phyloP scores from a whole-genome alignment of 2,113 vertebrate genomes.

The Globicephala melas region DNA sequence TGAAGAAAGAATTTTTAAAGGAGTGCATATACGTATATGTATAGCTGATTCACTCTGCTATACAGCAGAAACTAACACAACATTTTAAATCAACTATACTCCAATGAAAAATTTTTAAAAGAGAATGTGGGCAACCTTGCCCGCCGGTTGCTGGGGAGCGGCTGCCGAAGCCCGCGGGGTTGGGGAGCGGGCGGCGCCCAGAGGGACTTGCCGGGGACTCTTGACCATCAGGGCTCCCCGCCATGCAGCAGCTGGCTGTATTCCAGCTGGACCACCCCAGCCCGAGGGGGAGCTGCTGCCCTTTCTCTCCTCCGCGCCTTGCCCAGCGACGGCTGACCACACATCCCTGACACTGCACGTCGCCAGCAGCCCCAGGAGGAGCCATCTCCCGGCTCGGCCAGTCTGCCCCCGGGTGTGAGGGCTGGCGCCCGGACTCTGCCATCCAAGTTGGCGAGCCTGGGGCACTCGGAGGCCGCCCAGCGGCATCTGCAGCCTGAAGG shows the following conservation, averaged over 20 bases:
- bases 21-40: neutral
- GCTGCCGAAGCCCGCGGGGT: neutral
- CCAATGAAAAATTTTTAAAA: neutral
- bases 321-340: neutral
- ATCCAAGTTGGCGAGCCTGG: conserved; percentile 77
- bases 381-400: accelerated
- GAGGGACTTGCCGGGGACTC: neutral
- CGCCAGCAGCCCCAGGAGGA: neutral
- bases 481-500: neutral
- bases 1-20: neutral
- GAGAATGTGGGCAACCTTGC: neutral
- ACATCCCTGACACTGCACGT: neutral
- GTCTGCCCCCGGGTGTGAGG: neutral
- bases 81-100: neutral
- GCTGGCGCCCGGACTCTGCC: neutral
- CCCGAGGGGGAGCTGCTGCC: neutral
- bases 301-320: accelerated
- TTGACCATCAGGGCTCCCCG: neutral
- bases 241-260: conserved; percentile 4
- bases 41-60: neutral
- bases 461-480: conserved; percentile 64
- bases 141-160: neutral
- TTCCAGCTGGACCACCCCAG: accelerated
- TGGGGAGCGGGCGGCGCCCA: too few species aligned
- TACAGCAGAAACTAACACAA: neutral